Percentiles rank a stretch among this genome's conserved stretches.
These are phyloP conservation scores for Chrysodeixis includens DNA, from an alignment of 2,888 invertebrate species.

Conservation along the genomic window DNA sequence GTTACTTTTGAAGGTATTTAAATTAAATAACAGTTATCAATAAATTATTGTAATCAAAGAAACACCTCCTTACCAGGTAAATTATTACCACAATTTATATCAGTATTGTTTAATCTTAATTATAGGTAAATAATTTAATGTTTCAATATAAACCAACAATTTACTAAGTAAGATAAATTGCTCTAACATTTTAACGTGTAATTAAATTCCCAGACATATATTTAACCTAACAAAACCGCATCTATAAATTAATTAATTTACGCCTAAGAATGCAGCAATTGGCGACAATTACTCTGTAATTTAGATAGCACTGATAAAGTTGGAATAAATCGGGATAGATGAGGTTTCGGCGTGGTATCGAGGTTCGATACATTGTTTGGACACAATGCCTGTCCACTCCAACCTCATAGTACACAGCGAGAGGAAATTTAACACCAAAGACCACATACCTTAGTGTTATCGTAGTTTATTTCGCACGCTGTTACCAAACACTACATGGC, in stretches of 20 bases:
- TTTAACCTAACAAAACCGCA: conserved; percentile 24
- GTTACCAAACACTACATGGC: conserved; percentile 77
- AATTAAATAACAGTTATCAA: no score
- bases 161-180: conserved; percentile 7
- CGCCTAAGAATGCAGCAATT: conserved; percentile 16
- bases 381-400: conserved; percentile 50
- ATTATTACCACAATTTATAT: background rate
- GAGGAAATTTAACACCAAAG: conserved; percentile 75
- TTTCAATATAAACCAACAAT: conserved; percentile 7
- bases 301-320: conserved; percentile 34
- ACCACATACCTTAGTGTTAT: conserved; percentile 79
- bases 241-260: conserved; percentile 42
- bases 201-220: conserved; percentile 34
- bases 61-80: background rate
- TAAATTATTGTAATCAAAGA: no score
- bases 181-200: conserved; percentile 7
- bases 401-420: conserved; percentile 53
- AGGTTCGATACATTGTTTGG: conserved; percentile 41
- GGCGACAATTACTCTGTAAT: conserved; percentile 36
- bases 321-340: conserved; percentile 39
- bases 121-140: conserved; percentile 7
- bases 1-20: no score
- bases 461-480: conserved; percentile 83
- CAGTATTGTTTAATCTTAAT: conserved; percentile 7
- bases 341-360: conserved; percentile 21